Percentiles rank a stretch among this genome's conserved stretches.
Conservation (phyloP, 2,888 invertebrate species). For the Melinopterus prodromus region DNA sequence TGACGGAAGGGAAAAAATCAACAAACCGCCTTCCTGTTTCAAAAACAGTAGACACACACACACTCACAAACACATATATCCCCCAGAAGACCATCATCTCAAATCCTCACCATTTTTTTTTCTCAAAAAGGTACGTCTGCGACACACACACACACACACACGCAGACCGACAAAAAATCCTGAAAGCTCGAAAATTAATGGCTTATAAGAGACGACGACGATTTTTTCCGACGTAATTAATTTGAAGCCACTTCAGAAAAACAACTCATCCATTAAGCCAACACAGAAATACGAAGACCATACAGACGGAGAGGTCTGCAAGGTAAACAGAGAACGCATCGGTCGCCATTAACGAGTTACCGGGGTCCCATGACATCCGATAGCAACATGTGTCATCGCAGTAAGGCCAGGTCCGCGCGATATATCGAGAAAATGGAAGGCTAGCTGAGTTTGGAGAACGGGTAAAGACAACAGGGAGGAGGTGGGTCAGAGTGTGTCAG, state of each 20-base stretch:
- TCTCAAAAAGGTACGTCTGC: background rate
- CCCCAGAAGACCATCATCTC: background rate
- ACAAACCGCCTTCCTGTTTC: constrained; percentile 4
- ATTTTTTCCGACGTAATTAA: constrained; percentile 50
- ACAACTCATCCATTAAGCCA: constrained; percentile 58
- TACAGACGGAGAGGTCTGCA: constrained; percentile 21
- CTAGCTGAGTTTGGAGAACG: background rate
- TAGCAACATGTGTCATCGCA: constrained; percentile 49
- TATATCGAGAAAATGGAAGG: constrained; percentile 18
- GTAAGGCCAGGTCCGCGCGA: constrained; percentile 29
- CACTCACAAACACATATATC: background rate
- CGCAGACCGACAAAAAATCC: background rate
- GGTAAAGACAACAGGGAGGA: constrained; percentile 38
- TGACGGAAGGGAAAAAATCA: constrained; percentile 4
- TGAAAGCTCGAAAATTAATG: background rate
- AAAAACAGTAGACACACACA: background rate
- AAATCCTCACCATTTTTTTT: background rate
- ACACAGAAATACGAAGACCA: constrained; percentile 36
- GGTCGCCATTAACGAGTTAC: constrained; percentile 41
- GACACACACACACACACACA: background rate
- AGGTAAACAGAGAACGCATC: constrained; percentile 18
- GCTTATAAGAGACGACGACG: background rate
- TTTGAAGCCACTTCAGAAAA: constrained; percentile 58
- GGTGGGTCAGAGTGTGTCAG: constrained; percentile 36
- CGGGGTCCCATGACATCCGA: constrained; percentile 48